Conservation (phyloP, 1,140 invertebrate species). For the Lineus longissimus region DNA sequence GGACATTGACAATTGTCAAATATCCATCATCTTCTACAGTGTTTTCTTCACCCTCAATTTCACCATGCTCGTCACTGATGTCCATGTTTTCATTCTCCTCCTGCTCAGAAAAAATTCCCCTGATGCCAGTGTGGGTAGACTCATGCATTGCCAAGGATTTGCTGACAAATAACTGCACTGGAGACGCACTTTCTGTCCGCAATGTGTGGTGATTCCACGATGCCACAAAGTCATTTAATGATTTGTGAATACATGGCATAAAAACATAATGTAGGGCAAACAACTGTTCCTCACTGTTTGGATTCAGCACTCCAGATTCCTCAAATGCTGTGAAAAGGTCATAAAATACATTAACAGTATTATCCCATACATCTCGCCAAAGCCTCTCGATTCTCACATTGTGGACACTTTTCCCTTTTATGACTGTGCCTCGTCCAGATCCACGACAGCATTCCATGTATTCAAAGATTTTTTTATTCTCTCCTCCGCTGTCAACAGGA, state of each 20-base stretch:
- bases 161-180: too few relatives aligned
- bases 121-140: too few relatives aligned
- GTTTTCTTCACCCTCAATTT: too few relatives aligned
- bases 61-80: too few relatives aligned
- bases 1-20: too few relatives aligned
- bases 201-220: too few relatives aligned
- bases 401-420: conserved; percentile 3
- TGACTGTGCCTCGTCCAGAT: background rate
- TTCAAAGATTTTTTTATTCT: background rate
- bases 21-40: too few relatives aligned
- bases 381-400: background rate
- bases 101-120: too few relatives aligned
- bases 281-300: background rate
- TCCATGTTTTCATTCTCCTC: too few relatives aligned
- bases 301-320: background rate
- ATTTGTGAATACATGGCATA: background rate
- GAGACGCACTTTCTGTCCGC: too few relatives aligned
- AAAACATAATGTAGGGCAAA: conserved; percentile 2
- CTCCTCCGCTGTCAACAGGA: background rate
- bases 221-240: background rate
- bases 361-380: conserved; percentile 2
- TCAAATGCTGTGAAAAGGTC: background rate
- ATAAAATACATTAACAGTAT: background rate
- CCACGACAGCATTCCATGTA: background rate
- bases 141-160: too few relatives aligned